These are phyloP conservation scores for Euleptes europaea DNA, from an alignment of 2,113 vertebrate genomes.

Conservation along the genomic window DNA sequence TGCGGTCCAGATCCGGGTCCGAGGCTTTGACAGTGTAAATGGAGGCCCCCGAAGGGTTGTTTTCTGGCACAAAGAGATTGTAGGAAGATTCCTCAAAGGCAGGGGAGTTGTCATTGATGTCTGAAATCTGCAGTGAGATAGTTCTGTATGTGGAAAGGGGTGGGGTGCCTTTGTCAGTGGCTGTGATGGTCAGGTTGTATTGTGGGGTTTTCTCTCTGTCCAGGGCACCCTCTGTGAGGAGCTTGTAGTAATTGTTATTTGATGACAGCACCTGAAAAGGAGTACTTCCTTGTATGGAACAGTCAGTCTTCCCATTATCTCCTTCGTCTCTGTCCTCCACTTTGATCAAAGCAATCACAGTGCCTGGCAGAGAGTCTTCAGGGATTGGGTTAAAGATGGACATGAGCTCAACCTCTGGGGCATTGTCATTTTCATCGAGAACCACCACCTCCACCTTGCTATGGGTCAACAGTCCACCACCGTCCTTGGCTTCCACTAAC, in stretches of 20 bases:
- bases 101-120: constrained; percentile 8
- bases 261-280: constrained; percentile 66
- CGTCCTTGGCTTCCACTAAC: constrained; percentile 58
- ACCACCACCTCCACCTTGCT: constrained; percentile 63
- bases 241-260: constrained; percentile 4
- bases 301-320: constrained; percentile 61
- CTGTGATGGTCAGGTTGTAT: background rate
- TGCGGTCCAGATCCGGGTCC: constrained; percentile 34
- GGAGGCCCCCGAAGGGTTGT: constrained; percentile 23
- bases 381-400: constrained; percentile 59
- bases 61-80: constrained; percentile 13
- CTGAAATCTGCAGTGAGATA: constrained; percentile 2
- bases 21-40: constrained; percentile 36
- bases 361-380: constrained; percentile 49
- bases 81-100: constrained; percentile 3
- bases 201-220: background rate
- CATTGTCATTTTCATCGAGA: constrained; percentile 65
- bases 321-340: constrained; percentile 65
- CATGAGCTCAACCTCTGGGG: constrained; percentile 69
- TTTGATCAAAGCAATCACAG: constrained; percentile 64
- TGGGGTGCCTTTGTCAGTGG: constrained; percentile 41
- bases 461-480: constrained; percentile 40
- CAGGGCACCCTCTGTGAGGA: background rate
- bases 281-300: constrained; percentile 37
- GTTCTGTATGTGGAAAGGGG: constrained; percentile 38